phyloP scores from a whole-genome alignment of 1,140 invertebrate species.

The Bombus breviceps region DNA sequence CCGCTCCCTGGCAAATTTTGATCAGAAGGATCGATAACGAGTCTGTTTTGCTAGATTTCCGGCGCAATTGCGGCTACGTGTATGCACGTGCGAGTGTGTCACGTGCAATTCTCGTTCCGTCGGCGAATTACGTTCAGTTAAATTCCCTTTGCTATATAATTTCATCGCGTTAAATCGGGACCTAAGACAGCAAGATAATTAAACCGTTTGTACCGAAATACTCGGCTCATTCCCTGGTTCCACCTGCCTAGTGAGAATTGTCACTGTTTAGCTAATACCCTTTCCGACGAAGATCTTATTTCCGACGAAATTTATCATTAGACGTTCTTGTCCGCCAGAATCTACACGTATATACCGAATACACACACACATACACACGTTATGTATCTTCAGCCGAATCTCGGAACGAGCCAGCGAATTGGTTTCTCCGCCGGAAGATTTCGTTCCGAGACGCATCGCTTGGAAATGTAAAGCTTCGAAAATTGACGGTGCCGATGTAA shows the following conservation, averaged over 20 bases:
- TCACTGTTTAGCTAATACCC: slow-evolving; percentile 38
- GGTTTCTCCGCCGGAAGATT: background rate
- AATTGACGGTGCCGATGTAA: background rate
- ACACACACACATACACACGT: background rate
- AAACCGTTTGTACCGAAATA: slow-evolving; percentile 45
- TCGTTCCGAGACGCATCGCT: background rate
- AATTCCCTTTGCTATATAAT: slow-evolving; percentile 42
- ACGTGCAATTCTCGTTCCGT: slow-evolving; percentile 12
- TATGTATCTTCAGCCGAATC: background rate
- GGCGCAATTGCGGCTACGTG: background rate
- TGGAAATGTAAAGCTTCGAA: background rate
- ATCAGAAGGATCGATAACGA: slow-evolving; percentile 1
- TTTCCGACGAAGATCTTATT: slow-evolving; percentile 28
- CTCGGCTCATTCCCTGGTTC: background rate
- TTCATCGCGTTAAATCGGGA: slow-evolving; percentile 39
- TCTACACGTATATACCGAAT: background rate
- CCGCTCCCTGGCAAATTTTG: background rate
- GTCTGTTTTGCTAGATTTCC: background rate
- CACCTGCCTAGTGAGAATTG: slow-evolving; percentile 2
- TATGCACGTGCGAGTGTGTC: background rate
- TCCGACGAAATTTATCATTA: slow-evolving; percentile 35
- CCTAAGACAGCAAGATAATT: slow-evolving; percentile 48
- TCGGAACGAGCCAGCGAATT: background rate
- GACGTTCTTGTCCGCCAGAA: background rate
- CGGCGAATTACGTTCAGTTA: slow-evolving; percentile 31